Conservation (phyloP, 2,113 vertebrate species). For the Archocentrus centrarchus region DNA sequence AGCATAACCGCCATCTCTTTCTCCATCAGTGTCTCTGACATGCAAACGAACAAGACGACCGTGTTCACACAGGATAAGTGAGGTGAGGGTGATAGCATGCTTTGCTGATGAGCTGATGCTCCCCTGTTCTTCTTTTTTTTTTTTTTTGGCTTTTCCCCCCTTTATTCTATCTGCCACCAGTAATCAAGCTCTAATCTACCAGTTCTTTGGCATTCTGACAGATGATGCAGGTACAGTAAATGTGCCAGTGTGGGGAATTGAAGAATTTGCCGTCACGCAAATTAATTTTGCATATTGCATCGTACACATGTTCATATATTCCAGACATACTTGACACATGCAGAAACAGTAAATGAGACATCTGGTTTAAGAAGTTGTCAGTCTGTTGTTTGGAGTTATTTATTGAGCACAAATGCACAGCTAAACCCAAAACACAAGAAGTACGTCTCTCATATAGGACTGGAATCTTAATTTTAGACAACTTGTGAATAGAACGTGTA, state of each 20-base stretch:
- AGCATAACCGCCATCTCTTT: constrained; percentile 69
- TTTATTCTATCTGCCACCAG: constrained; percentile 14
- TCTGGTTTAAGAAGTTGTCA: constrained; percentile 3
- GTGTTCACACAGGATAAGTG: constrained; percentile 41
- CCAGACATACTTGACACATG: neutral
- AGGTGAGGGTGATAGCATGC: constrained; percentile 48
- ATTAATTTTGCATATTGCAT: neutral
- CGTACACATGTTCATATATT: neutral
- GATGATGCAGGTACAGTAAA: neutral
- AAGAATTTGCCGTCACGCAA: neutral
- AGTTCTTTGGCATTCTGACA: neutral
- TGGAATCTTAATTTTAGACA: neutral
- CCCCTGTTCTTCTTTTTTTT: neutral
- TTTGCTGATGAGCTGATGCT: constrained; percentile 23
- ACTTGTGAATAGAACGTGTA: constrained; percentile 7
- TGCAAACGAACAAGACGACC: constrained; percentile 70
- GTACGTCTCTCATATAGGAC: neutral
- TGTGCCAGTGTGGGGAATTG: neutral
- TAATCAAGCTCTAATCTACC: neutral
- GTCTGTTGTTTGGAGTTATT: constrained; percentile 2
- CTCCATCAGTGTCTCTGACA: constrained; percentile 73
- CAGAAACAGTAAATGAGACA: neutral
- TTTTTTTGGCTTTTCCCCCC: constrained; percentile 10
- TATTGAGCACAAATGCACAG: neutral
- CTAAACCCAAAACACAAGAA: neutral